Evolutionary conservation across 2,113 vertebrate genomes (phyloP).

Genomic region (Dicaeum eximium): DNA sequence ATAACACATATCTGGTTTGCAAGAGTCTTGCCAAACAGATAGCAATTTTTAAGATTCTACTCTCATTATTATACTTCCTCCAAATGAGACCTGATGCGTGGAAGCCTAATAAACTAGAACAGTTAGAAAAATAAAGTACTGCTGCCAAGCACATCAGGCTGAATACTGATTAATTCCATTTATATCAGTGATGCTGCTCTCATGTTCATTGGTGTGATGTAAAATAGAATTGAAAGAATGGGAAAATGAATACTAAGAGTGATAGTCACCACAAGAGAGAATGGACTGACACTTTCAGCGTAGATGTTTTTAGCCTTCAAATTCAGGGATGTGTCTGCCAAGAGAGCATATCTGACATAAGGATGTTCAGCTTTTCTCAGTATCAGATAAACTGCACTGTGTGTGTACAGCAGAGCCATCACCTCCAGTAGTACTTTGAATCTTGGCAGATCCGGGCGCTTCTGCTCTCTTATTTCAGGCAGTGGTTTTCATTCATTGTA

Average conservation of each 20-base stretch:
- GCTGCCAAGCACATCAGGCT: background rate
- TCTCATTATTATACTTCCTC: background rate
- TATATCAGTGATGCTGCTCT: background rate
- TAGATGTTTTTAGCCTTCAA: background rate
- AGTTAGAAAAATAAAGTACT: background rate
- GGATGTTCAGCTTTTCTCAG: background rate
- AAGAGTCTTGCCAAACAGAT: background rate
- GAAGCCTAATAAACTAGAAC: background rate
- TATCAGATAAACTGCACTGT: background rate
- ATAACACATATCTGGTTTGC: background rate
- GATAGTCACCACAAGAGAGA: background rate
- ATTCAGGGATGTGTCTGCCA: background rate
- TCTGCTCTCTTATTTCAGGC: background rate
- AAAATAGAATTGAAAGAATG: background rate
- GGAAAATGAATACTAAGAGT: background rate
- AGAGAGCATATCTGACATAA: background rate
- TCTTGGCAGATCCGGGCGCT: background rate
- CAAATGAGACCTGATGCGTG: background rate
- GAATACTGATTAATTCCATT: background rate
- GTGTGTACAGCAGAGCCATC: background rate
- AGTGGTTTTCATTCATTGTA: background rate
- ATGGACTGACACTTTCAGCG: background rate
- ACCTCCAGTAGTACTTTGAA: background rate
- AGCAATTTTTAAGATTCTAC: background rate
- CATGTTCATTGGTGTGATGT: background rate